phyloP scores from a whole-genome alignment of 2,888 invertebrate genomes.

The Pediacus dermestoides region DNA sequence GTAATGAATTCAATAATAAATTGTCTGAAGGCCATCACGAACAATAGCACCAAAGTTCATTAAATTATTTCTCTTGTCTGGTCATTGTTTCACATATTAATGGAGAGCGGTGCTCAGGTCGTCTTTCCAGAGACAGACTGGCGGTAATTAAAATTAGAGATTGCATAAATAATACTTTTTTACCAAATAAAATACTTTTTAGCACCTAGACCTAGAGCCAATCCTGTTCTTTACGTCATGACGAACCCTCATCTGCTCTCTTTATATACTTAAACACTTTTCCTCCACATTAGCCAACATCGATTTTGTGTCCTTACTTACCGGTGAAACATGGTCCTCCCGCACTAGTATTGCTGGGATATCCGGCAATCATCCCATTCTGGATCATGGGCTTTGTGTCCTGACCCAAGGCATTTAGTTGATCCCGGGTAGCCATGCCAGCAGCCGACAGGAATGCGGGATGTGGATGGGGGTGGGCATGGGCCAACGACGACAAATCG shows the following conservation, averaged over 20 bases:
- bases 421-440: slow-evolving; percentile 42
- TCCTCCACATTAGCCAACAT: too few species aligned
- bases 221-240: too few species aligned
- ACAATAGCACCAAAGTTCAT: slow-evolving; percentile 20
- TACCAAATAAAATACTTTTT: too few species aligned
- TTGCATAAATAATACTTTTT: too few species aligned
- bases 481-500: slow-evolving; percentile 42
- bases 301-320: too few species aligned
- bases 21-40: slow-evolving; percentile 26
- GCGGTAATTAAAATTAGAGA: too few species aligned
- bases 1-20: slow-evolving; percentile 16
- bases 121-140: too few species aligned
- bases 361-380: slow-evolving; percentile 59
- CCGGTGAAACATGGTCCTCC: slow-evolving; percentile 64
- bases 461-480: slow-evolving; percentile 54
- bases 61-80: slow-evolving; percentile 12
- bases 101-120: too few species aligned
- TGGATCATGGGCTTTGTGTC: slow-evolving; percentile 54
- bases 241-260: too few species aligned
- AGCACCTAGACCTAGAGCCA: neutral
- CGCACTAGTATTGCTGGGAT: slow-evolving; percentile 53
- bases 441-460: slow-evolving; percentile 53
- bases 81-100: slow-evolving; percentile 18
- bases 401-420: slow-evolving; percentile 39
- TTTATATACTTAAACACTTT: too few species aligned